Evolutionary conservation across 2,113 vertebrate genomes (phyloP).

Genomic region (Cnemophilus loriae): DNA sequence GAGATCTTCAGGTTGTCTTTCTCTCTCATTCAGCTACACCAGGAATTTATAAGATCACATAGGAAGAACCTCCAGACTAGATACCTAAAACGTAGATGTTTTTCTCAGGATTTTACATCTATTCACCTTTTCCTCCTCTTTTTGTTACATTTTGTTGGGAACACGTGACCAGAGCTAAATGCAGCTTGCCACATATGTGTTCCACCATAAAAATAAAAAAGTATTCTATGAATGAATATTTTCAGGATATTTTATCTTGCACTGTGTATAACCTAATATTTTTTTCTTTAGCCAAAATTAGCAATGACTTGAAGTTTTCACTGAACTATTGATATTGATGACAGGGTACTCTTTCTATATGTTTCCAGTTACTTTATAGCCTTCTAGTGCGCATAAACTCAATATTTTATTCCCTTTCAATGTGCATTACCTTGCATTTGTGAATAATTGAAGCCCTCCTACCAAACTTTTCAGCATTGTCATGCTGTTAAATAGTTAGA

Average conservation of each 20-base stretch:
- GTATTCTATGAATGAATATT: background rate
- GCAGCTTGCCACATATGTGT: background rate
- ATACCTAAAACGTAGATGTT: background rate
- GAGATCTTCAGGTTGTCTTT: background rate
- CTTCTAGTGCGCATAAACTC: background rate
- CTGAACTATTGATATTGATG: background rate
- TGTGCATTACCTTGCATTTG: background rate
- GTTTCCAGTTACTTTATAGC: background rate
- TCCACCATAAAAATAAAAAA: background rate
- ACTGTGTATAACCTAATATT: background rate
- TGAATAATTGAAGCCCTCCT: background rate
- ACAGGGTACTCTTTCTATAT: background rate
- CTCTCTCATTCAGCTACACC: background rate
- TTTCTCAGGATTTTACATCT: background rate
- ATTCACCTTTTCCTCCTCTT: background rate
- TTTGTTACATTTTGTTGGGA: background rate
- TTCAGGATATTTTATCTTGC: background rate
- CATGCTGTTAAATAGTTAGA: background rate
- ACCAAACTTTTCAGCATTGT: background rate
- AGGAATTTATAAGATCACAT: background rate
- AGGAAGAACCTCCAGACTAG: background rate
- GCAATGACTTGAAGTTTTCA: background rate
- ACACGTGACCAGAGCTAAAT: background rate
- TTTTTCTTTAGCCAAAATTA: background rate
- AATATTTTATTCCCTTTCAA: background rate